Percentiles rank a stretch among this genome's conserved stretches.
These are phyloP conservation scores for Miichthys miiuy DNA, from an alignment of 2,797 vertebrate species.

Conservation along the genomic window DNA sequence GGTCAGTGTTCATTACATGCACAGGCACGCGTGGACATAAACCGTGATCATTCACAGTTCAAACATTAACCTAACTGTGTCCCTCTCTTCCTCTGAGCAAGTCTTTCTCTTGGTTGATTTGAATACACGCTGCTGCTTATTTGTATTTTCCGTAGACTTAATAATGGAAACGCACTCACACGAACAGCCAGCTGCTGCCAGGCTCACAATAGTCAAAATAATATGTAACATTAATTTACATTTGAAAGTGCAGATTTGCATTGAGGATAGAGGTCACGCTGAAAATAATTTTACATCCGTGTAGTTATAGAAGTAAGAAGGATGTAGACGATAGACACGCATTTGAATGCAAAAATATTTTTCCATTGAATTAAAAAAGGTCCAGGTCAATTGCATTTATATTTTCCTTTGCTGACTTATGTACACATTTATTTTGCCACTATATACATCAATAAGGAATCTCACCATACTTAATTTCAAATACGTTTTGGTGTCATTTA, in stretches of 20 bases:
- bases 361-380: neutral
- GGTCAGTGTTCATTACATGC: conserved; percentile 87
- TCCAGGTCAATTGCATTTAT: neutral
- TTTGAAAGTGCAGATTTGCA: conserved; percentile 1
- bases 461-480: neutral
- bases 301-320: neutral
- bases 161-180: neutral
- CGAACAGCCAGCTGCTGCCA: neutral
- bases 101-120: conserved; percentile 1
- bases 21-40: neutral
- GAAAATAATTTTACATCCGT: neutral
- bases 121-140: conserved; percentile 9
- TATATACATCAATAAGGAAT: neutral
- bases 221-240: neutral
- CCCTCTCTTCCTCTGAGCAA: neutral
- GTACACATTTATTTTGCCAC: neutral
- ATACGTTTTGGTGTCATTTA: neutral
- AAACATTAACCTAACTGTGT: neutral
- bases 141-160: conserved; percentile 15
- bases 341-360: conserved; percentile 9
- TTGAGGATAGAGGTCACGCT: neutral
- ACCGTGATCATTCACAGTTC: neutral
- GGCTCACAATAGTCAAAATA: too few species aligned
- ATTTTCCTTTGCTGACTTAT: neutral
- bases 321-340: neutral